These are phyloP conservation scores for Stegana nigrithorax DNA, from an alignment of 2,888 invertebrate species.

Conservation along the genomic window DNA sequence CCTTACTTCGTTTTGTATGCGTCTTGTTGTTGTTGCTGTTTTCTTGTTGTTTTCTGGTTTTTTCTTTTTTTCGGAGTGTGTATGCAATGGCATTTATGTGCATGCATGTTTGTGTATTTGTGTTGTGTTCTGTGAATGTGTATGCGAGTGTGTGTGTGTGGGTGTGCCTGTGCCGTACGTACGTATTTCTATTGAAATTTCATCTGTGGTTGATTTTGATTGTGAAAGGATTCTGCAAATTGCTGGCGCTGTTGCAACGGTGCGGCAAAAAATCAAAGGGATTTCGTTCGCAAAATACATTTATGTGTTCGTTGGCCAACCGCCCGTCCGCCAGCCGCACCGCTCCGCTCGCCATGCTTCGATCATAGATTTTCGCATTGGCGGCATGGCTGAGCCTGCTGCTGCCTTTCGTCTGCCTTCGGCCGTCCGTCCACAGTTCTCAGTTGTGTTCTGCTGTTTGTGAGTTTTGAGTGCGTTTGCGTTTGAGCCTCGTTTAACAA, in stretches of 20 bases:
- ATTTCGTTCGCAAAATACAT: conserved; percentile 51
- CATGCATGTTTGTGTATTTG: background rate
- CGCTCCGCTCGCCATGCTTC: too few relatives aligned
- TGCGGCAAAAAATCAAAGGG: conserved; percentile 61
- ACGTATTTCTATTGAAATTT: conserved; percentile 50
- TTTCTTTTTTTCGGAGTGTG: too few relatives aligned
- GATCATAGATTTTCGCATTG: too few relatives aligned
- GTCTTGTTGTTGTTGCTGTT: too few relatives aligned
- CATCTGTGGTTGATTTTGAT: conserved; percentile 67
- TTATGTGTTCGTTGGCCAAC: conserved; percentile 15
- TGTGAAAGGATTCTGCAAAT: conserved; percentile 66
- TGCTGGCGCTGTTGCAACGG: conserved; percentile 60
- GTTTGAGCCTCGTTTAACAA: conserved; percentile 59
- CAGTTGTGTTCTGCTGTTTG: too few relatives aligned
- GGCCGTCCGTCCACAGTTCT: too few relatives aligned
- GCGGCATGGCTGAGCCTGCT: too few relatives aligned
- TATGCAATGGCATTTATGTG: background rate
- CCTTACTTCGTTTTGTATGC: too few relatives aligned
- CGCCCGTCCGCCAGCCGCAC: too few relatives aligned
- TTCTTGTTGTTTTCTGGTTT: too few relatives aligned
- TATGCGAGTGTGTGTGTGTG: background rate
- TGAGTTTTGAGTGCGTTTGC: conserved; percentile 18
- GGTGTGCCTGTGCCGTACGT: conserved; percentile 18
- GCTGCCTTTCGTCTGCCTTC: too few relatives aligned
- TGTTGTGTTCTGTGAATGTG: too few relatives aligned